Evolutionary conservation across 2,113 vertebrate species (phyloP).

Genomic region (Hypomesus transpacificus): DNA sequence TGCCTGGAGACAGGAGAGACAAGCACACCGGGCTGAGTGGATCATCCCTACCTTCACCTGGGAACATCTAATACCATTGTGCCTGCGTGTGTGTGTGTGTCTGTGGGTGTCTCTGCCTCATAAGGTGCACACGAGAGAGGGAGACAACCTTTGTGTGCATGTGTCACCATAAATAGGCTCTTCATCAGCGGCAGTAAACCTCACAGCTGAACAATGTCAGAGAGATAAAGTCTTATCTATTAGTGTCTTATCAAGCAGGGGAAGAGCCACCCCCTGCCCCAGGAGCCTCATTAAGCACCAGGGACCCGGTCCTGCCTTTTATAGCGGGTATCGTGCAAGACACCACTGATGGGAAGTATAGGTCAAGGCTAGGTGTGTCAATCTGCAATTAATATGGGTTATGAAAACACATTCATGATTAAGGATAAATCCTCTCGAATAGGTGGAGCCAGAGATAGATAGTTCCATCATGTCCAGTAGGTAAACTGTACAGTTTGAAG

Average conservation of each 20-base stretch:
- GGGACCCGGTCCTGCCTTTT: not conserved
- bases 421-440: not conserved
- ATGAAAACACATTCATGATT: conserved; percentile 1
- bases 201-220: not conserved
- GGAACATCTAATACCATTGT: not conserved
- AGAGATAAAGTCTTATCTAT: conserved; percentile 23
- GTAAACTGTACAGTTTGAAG: not conserved
- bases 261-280: conserved; percentile 9
- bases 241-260: conserved; percentile 9
- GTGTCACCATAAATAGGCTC: not conserved
- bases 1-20: conserved; percentile 66
- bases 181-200: not conserved
- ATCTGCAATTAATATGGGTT: conserved; percentile 15
- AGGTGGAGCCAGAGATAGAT: not conserved
- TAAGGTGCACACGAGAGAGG: too few relatives aligned
- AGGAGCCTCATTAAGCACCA: not conserved
- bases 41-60: not conserved
- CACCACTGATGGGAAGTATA: not conserved
- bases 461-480: not conserved
- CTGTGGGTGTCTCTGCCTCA: not conserved
- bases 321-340: conserved; percentile 10
- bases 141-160: not conserved
- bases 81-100: not conserved
- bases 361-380: conserved; percentile 20
- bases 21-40: not conserved